Evolutionary conservation across 2,113 vertebrate species (phyloP).

Genomic region (Gallinago jamesoni): DNA sequence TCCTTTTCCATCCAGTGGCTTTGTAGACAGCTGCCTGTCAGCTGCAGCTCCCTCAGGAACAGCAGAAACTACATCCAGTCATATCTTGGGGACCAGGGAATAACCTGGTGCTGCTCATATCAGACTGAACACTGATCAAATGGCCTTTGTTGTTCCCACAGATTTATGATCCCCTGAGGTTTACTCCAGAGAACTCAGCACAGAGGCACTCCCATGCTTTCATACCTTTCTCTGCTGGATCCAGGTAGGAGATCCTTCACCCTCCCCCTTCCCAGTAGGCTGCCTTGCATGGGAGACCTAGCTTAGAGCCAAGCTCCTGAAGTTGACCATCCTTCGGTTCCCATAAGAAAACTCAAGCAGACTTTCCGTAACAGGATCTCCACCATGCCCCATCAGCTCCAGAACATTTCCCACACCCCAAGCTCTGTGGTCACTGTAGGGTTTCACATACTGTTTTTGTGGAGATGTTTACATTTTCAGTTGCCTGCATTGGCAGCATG

Average conservation of each 20-base stretch:
- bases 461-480: neutral
- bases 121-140: neutral
- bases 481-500: neutral
- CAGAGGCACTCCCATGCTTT: slow-evolving; percentile 85
- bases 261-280: neutral
- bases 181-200: slow-evolving; percentile 84
- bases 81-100: neutral
- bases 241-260: slow-evolving; percentile 63
- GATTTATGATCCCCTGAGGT: slow-evolving; percentile 89
- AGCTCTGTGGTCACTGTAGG: neutral
- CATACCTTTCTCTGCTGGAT: slow-evolving; percentile 86
- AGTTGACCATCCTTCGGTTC: neutral
- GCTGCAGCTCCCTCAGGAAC: neutral
- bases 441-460: neutral
- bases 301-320: neutral
- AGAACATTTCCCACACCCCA: neutral
- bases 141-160: slow-evolving; percentile 29
- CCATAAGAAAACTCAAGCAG: neutral
- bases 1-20: neutral
- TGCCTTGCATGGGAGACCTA: neutral
- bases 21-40: neutral
- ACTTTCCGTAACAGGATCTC: neutral
- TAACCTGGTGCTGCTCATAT: neutral
- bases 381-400: neutral
- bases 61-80: neutral